Conservation (phyloP, 2,113 vertebrate genomes). For the Mesocricetus auratus region DNA sequence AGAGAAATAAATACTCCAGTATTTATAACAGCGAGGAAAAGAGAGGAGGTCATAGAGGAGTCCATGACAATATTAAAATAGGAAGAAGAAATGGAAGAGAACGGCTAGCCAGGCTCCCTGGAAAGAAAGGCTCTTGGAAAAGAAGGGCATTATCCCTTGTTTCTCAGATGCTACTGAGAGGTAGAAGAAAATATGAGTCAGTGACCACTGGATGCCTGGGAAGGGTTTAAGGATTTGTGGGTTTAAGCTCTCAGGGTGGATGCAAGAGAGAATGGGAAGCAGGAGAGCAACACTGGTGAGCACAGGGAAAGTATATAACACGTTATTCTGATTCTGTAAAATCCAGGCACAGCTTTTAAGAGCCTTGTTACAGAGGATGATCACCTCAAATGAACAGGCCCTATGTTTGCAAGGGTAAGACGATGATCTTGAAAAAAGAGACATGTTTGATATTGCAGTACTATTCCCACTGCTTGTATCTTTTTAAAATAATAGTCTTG, state of each 20-base stretch:
- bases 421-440: background rate
- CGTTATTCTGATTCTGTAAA: background rate
- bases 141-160: background rate
- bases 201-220: no score
- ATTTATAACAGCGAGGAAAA: background rate
- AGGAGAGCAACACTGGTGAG: background rate
- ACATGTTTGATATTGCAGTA: background rate
- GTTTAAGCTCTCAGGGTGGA: background rate
- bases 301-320: background rate
- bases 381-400: background rate
- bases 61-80: background rate
- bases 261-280: background rate
- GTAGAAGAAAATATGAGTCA: background rate
- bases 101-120: background rate
- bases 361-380: background rate
- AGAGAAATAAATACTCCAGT: background rate
- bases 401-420: background rate
- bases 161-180: background rate
- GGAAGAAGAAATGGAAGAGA: background rate
- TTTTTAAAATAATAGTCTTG: no score
- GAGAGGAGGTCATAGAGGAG: background rate
- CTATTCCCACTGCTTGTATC: background rate
- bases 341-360: background rate
- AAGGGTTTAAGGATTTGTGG: no score
- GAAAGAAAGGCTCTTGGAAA: background rate